A percentile compares a stretch with the other conserved stretches of the same genome.
phyloP scores from a whole-genome alignment of 2,113 vertebrate species.

The Arenaria interpres region DNA sequence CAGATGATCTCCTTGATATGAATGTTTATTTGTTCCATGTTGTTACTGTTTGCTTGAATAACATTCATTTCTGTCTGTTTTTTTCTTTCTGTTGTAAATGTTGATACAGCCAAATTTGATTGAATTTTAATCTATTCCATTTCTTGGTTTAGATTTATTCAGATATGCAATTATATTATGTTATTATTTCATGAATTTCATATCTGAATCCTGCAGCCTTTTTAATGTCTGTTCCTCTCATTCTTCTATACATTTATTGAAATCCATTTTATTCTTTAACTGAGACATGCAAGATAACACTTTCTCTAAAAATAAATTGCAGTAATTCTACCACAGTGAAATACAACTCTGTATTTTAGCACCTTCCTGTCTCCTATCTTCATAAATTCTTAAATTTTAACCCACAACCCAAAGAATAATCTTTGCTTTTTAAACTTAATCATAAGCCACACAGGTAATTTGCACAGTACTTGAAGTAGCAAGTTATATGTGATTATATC shows the following conservation, averaged over 20 bases:
- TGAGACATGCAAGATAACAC: background rate
- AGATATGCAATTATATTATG: background rate
- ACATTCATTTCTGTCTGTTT: background rate
- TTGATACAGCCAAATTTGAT: background rate
- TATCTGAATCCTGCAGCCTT: background rate
- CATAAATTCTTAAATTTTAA: background rate
- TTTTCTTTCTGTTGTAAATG: background rate
- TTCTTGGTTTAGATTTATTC: background rate
- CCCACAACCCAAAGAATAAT: background rate
- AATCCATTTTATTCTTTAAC: background rate
- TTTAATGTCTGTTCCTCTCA: background rate
- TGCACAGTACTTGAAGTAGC: background rate
- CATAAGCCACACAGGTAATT: background rate
- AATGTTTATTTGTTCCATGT: background rate
- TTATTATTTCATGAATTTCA: background rate
- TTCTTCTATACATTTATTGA: background rate
- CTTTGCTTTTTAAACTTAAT: background rate
- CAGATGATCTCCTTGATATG: background rate
- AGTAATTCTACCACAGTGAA: background rate
- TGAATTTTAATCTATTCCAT: background rate
- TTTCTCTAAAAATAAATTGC: background rate
- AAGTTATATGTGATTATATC: conserved; percentile 42
- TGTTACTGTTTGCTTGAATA: background rate
- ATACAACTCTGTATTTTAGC: background rate
- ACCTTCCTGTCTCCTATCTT: background rate